Evolutionary conservation across 2,113 vertebrate species (phyloP), one percentile per base, ranked within the genome.

Genomic region (Polyodon spathula): DNA sequence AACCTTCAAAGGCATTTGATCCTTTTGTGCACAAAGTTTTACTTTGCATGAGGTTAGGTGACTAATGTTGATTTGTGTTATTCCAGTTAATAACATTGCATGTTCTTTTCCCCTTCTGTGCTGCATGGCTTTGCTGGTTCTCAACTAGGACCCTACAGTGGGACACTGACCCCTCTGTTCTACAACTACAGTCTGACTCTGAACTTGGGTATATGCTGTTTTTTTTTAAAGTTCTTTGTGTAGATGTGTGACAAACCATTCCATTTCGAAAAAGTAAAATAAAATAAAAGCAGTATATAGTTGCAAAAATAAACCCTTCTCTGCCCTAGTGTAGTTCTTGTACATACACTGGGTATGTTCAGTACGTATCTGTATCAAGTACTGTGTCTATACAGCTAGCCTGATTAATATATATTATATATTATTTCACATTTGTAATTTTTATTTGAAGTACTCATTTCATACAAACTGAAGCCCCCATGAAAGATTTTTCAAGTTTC

Each of bases 131-230:
- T 71, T 72, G 71, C 70, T 86, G 88, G 77, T 79, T 79, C 70
- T 74, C 66, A 72, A 72, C 70, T 87, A 98, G 96, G 92, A 95
- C 92, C 74, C 84, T 98, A 85, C 95, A 97, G 81, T 98, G 95
- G 96, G 95, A 98, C 87, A 94, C 95, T 84, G 96, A 98, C 90
- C 95, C 95, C 72, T 95, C 93, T 84, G 95, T 98, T 81, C 90
- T 98, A 70, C 96, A 97, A 88, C 92, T 98, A 82, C 93, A 97
- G 80, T 92, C 90, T 73, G 94, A 98, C 88, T 94, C 95, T 76
- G 94, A 97, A 83, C 90, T 94, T 76, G 93, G 96, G 96, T 98
- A 94, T 78, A 82, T 83, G 78, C 83, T 75, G 62, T 56, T 43
- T 65, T 56, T 53, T 15, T 62, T 56, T 14, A 12, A 41, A 4